phyloP scores from a whole-genome alignment of 2,797 vertebrate species.

The Nyctibius grandis region DNA sequence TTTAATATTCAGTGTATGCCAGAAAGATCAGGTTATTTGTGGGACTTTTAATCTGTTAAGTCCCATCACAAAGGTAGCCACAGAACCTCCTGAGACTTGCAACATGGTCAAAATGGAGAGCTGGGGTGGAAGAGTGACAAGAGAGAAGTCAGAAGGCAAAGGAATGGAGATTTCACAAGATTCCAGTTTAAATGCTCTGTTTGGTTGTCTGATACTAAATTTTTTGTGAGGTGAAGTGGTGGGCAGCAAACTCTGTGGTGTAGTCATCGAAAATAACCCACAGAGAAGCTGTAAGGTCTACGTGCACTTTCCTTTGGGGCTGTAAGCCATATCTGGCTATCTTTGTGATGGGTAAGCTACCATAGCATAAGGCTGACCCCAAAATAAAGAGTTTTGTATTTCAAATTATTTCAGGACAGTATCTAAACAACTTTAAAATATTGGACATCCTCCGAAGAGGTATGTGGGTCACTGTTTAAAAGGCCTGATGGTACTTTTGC shows the following conservation, averaged over 20 bases:
- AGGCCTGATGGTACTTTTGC: background rate
- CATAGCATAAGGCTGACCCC: background rate
- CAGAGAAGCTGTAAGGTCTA: background rate
- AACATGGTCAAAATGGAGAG: background rate
- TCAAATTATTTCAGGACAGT: background rate
- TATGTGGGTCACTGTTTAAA: background rate
- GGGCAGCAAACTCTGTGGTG: background rate
- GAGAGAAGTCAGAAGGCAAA: background rate
- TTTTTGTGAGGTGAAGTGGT: background rate
- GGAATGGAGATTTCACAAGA: background rate
- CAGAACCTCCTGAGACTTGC: background rate
- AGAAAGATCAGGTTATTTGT: background rate
- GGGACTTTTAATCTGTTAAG: background rate
- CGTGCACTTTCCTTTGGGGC: background rate
- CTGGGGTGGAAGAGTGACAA: background rate
- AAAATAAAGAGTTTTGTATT: background rate
- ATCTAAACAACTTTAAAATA: background rate
- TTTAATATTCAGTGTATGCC: background rate
- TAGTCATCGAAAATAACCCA: background rate
- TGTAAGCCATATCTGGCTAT: background rate
- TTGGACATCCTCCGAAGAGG: background rate
- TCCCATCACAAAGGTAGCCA: background rate
- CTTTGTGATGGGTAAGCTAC: background rate
- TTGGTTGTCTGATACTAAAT: background rate
- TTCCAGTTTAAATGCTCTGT: background rate